Base-by-base conservation (phyloP, 2,888 invertebrate species). In the Lordiphosa fenestrarum region DNA sequence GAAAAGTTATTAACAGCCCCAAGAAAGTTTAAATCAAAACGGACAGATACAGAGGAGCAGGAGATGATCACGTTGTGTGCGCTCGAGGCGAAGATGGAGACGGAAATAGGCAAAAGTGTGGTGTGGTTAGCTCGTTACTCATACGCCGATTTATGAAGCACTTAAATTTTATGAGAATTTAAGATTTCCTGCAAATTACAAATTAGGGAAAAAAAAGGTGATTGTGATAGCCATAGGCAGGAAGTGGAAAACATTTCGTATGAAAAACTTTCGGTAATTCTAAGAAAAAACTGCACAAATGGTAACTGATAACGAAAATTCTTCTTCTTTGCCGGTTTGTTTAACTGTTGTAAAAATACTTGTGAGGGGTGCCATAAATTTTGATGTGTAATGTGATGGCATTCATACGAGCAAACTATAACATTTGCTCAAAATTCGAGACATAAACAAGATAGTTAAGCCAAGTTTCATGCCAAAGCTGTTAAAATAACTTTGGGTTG, bases 81-180 rank as follows among this genome's bases (percentile, higher is more conserved):
- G 63, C 61, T 41, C 58, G 46, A 38, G 30, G 52, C 19, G 19
- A 0, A 19, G 19, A 78, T 58, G 54, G 41, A 60, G 53, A 53
- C 61, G 77, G 84, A 77, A 83, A 77, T 80, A 72, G 80, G 66
- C 76, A 50, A n/a, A 2, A 7, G 41, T 49, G 54, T 54, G 50
- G 46, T 46, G 44, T 75, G 47, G 70, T 67, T 66, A 66, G 77
- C 71, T 77, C 83, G 83, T 78, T 82, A 78, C 63, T 81, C 85
- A 84, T 81, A 66, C 68, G 66, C 60, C 80, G 84, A 84, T 84
- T 81, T 85, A 84, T 69, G 75, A 72, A 71, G 71, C 84, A 85
- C 84, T 84, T 68, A 81, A 81, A 67, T 81, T 84, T 85, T 71
- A 85, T 84, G 73, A 68, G 75, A 85, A 85, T 85, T 85, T 73